phyloP scores from a whole-genome alignment of 2,888 invertebrate genomes.

The Stictocephala bisonia region DNA sequence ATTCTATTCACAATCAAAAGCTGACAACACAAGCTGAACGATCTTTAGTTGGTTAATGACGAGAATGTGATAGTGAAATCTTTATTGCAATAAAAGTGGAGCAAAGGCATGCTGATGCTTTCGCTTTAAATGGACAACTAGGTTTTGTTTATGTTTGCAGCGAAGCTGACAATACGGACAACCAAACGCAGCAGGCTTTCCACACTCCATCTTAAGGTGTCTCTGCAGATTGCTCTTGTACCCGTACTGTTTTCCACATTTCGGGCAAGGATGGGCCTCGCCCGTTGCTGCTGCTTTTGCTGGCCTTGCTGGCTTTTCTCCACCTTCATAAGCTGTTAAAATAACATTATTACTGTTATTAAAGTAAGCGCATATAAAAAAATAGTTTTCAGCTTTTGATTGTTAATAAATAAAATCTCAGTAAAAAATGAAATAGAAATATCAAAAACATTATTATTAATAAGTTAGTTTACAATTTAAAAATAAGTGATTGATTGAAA shows the following conservation, averaged over 20 bases:
- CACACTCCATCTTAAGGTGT: slow-evolving; percentile 53
- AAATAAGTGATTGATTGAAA: no score
- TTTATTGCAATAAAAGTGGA: no score
- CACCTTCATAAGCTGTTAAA: not conserved
- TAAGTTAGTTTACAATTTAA: no score
- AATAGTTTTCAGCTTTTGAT: not conserved
- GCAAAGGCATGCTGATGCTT: no score
- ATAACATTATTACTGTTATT: not conserved
- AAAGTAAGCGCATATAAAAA: not conserved
- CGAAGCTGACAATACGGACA: slow-evolving; percentile 59
- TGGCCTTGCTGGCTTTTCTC: not conserved
- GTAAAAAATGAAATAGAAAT: no score
- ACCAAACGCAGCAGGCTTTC: slow-evolving; percentile 58
- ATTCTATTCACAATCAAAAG: no score
- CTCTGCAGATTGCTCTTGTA: slow-evolving; percentile 47
- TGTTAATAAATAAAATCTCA: not conserved
- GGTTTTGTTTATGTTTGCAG: slow-evolving; percentile 62
- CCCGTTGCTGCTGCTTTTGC: not conserved
- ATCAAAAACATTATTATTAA: no score
- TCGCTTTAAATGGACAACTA: slow-evolving; percentile 1
- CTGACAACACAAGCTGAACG: no score
- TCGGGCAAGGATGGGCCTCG: slow-evolving; percentile 9
- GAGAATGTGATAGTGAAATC: no score
- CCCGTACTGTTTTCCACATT: slow-evolving; percentile 48
- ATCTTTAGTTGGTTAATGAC: no score